Percentiles rank a stretch among this genome's conserved stretches.
phyloP scores from a whole-genome alignment of 2,113 vertebrate genomes.

The Thunnus thynnus region DNA sequence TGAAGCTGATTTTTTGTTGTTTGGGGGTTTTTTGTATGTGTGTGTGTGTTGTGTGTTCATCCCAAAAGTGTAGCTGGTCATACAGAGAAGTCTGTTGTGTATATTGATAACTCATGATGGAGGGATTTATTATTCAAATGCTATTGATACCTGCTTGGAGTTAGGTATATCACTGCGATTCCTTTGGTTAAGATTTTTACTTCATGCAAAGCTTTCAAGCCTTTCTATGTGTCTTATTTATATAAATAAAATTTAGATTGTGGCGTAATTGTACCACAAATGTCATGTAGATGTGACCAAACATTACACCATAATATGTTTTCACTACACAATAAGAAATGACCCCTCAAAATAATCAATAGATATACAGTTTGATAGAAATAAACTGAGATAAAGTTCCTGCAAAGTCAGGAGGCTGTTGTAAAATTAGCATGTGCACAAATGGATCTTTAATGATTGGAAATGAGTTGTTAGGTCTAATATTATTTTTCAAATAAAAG shows the following conservation, averaged over 20 bases:
- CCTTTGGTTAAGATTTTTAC: not conserved
- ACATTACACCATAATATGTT: not conserved
- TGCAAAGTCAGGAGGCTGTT: not conserved
- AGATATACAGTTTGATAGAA: not conserved
- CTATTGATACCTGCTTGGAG: not conserved
- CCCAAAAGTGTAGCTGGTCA: not conserved
- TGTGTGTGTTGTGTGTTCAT: constrained; percentile 8
- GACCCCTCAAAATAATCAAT: not conserved
- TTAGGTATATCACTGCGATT: not conserved
- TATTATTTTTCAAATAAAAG: constrained; percentile 10
- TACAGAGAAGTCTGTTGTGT: not conserved
- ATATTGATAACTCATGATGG: not conserved
- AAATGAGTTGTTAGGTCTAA: not conserved
- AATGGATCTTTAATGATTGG: not conserved
- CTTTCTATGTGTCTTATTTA: not conserved
- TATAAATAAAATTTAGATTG: not conserved
- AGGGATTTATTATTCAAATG: not conserved
- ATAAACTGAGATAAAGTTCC: not conserved
- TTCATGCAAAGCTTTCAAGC: not conserved
- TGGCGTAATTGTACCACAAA: not conserved
- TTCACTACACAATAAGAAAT: not conserved
- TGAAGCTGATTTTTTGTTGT: constrained; percentile 74
- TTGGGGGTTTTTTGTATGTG: not conserved
- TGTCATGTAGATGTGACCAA: not conserved
- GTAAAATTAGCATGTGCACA: not conserved